Percentiles rank a stretch among this genome's conserved stretches.
phyloP scores from a whole-genome alignment of 2,888 invertebrate genomes.

The Ligdia adustata region DNA sequence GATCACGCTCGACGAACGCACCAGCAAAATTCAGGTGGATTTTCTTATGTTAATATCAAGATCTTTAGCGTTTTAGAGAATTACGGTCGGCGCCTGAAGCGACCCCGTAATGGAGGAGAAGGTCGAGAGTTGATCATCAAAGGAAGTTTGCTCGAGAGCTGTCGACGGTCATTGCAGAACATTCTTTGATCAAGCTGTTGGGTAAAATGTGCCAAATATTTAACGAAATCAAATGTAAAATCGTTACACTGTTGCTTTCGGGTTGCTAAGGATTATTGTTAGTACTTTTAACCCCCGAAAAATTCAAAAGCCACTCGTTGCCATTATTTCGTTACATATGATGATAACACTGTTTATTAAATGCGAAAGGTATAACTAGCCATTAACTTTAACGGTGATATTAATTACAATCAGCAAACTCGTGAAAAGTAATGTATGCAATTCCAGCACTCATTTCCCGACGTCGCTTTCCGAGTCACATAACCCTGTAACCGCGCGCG shows the following conservation, averaged over 20 bases:
- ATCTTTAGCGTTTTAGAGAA: constrained; percentile 41
- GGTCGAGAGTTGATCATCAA: constrained; percentile 59
- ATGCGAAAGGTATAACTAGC: constrained; percentile 16
- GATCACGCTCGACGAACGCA: constrained; percentile 16
- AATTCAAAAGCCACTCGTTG: no score
- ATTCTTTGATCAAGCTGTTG: constrained; percentile 59
- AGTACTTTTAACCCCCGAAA: no score
- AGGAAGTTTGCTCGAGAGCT: constrained; percentile 62
- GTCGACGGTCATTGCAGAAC: constrained; percentile 60
- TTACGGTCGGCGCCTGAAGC: constrained; percentile 48
- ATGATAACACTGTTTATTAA: no score
- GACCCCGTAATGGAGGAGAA: constrained; percentile 49
- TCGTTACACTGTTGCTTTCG: no score
- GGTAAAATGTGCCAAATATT: constrained; percentile 57
- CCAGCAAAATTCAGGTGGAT: constrained; percentile 26
- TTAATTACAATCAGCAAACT: constrained; percentile 26
- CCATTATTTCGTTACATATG: no score
- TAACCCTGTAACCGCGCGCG: constrained; percentile 41
- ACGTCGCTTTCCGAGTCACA: constrained; percentile 33
- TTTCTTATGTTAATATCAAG: constrained; percentile 31
- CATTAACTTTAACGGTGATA: constrained; percentile 23
- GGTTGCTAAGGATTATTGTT: no score
- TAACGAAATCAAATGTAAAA: constrained; percentile 45
- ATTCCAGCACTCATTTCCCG: constrained; percentile 25
- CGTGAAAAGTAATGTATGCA: constrained; percentile 30